These are phyloP conservation scores for Philaethria dido DNA, from an alignment of 2,888 invertebrate genomes.

Conservation along the genomic window DNA sequence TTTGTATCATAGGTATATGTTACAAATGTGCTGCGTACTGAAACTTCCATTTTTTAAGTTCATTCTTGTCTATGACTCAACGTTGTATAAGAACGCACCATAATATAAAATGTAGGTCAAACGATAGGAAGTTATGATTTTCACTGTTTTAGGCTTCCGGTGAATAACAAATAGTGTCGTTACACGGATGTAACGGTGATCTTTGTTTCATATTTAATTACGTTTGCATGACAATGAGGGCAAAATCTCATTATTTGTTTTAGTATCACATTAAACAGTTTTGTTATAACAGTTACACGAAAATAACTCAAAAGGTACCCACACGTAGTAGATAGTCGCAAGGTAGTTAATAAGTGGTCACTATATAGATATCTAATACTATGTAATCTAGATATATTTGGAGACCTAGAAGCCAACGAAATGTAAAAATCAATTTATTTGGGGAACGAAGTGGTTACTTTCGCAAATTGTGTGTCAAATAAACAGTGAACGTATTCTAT, in stretches of 20 bases:
- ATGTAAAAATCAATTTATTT: conserved; percentile 2
- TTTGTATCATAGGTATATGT: not conserved
- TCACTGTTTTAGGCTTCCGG: conserved; percentile 49
- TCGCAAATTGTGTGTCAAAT: conserved; percentile 27
- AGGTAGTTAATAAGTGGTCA: too few relatives aligned
- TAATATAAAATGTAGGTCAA: conserved; percentile 43
- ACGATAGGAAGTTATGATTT: conserved; percentile 48
- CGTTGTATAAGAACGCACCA: conserved; percentile 10
- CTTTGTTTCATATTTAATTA: conserved; percentile 51
- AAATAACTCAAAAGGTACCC: not conserved
- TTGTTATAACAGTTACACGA: conserved; percentile 17
- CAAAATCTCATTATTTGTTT: conserved; percentile 37
- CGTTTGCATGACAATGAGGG: conserved; percentile 43
- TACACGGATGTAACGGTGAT: conserved; percentile 53
- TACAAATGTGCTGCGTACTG: not conserved
- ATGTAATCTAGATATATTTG: not conserved
- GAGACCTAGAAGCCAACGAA: not conserved
- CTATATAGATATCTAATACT: too few relatives aligned
- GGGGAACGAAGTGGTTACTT: conserved; percentile 3
- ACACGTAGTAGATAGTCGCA: too few relatives aligned
- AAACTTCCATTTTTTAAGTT: not conserved
- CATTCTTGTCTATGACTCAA: conserved; percentile 32
- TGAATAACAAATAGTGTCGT: conserved; percentile 45
- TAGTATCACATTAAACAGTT: conserved; percentile 33
- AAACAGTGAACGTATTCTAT: conserved; percentile 58